These are phyloP conservation scores for Gymnocypris eckloni DNA, from an alignment of 2,797 vertebrate genomes.

Conservation along the genomic window DNA sequence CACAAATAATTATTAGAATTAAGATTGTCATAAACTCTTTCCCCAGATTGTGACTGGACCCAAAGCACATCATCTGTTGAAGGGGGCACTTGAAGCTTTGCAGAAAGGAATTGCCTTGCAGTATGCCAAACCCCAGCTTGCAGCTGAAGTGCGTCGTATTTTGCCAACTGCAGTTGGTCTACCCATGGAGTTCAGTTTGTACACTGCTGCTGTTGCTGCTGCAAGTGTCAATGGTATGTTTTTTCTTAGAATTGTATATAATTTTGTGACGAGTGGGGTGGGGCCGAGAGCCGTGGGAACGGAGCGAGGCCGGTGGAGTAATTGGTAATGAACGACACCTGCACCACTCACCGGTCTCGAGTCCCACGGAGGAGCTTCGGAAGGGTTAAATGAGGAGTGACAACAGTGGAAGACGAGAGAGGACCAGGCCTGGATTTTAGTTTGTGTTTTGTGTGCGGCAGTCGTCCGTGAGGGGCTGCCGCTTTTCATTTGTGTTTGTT, in stretches of 20 bases:
- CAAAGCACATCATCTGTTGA: constrained; percentile 52
- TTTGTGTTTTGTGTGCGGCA: too few relatives aligned
- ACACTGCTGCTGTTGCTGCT: constrained; percentile 74
- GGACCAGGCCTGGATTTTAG: too few relatives aligned
- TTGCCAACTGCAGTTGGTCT: constrained; percentile 79
- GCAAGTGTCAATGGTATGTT: constrained; percentile 69
- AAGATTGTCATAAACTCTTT: background rate
- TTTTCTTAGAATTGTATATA: background rate
- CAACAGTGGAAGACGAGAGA: too few relatives aligned
- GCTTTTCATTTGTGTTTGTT: too few relatives aligned
- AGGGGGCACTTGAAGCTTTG: constrained; percentile 61
- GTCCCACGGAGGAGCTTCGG: too few relatives aligned
- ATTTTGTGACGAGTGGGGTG: too few relatives aligned
- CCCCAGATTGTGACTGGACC: constrained; percentile 68
- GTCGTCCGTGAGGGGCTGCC: too few relatives aligned
- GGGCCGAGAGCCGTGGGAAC: too few relatives aligned
- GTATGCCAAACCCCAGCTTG: constrained; percentile 74
- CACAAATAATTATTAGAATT: background rate
- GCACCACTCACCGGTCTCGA: too few relatives aligned
- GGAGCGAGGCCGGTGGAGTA: too few relatives aligned
- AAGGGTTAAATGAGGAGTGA: too few relatives aligned
- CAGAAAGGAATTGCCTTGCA: constrained; percentile 68
- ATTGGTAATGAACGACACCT: too few relatives aligned
- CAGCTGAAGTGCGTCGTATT: constrained; percentile 76
- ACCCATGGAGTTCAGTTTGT: constrained; percentile 81